Percentiles rank a stretch among this genome's conserved stretches.
phyloP scores from a whole-genome alignment of 2,888 invertebrate genomes.

The Itoplectis maculator region DNA sequence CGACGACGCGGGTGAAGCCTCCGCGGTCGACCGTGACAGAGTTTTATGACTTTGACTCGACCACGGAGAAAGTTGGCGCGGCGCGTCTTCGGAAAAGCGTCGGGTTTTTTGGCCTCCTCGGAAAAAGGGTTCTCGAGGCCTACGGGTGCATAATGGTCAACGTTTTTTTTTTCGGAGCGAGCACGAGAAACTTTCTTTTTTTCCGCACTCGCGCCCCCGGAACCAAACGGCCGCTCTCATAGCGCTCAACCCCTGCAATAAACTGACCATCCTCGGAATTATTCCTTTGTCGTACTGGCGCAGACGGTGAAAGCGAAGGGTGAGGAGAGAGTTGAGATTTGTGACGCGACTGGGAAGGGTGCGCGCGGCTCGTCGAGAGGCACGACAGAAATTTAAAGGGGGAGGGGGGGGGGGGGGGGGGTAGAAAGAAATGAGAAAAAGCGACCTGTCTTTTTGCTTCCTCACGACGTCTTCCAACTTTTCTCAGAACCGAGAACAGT shows the following conservation, averaged over 20 bases:
- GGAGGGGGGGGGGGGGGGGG: too few relatives aligned
- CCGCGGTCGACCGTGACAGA: slow-evolving; percentile 72
- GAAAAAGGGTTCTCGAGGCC: slow-evolving; percentile 78
- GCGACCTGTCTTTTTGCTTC: slow-evolving; percentile 27
- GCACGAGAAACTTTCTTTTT: slow-evolving; percentile 77
- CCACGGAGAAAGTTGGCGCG: slow-evolving; percentile 77
- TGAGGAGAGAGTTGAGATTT: slow-evolving; percentile 71
- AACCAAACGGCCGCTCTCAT: slow-evolving; percentile 41
- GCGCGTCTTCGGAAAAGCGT: slow-evolving; percentile 56
- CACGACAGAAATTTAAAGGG: slow-evolving; percentile 51
- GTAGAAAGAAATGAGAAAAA: slow-evolving; percentile 43
- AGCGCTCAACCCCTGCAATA: slow-evolving; percentile 82
- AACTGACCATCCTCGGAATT: slow-evolving; percentile 76
- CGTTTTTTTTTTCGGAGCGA: slow-evolving; percentile 71
- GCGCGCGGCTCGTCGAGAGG: slow-evolving; percentile 43
- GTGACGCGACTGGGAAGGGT: slow-evolving; percentile 69
- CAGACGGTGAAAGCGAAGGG: slow-evolving; percentile 79
- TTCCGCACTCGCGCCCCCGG: slow-evolving; percentile 65
- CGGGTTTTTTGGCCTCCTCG: slow-evolving; percentile 45
- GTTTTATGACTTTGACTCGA: slow-evolving; percentile 77
- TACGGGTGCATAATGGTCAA: slow-evolving; percentile 65
- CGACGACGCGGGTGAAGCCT: slow-evolving; percentile 64
- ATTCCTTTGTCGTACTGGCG: slow-evolving; percentile 70
- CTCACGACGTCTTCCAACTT: slow-evolving; percentile 16
- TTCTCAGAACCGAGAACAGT: slow-evolving; percentile 12